A percentile compares a stretch with the other conserved stretches of the same genome.
Evolutionary conservation across 2,888 invertebrate species (phyloP).

Genomic region (Sinhomidia bicolor): DNA sequence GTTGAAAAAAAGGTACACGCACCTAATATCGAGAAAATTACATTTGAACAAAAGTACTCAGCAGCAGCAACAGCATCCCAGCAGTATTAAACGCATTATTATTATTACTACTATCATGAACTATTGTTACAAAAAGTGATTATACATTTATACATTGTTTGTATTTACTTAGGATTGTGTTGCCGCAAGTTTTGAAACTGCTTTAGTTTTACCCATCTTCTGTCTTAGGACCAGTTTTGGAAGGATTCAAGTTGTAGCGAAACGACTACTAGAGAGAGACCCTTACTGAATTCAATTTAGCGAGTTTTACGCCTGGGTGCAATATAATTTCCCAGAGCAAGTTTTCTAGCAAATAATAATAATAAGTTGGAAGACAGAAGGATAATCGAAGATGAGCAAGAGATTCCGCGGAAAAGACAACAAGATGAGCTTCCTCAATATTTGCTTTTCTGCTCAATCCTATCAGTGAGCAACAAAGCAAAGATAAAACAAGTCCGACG

Average conservation of each 20-base stretch:
- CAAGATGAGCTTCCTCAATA: conserved; percentile 57
- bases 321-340: conserved; percentile 12
- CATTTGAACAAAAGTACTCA: neutral
- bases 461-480: conserved; percentile 48
- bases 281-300: conserved; percentile 58
- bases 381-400: conserved; percentile 27
- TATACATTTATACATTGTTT: too few relatives aligned
- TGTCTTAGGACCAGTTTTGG: conserved; percentile 8
- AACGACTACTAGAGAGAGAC: conserved; percentile 41
- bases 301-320: conserved; percentile 24
- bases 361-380: neutral
- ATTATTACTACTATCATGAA: too few relatives aligned
- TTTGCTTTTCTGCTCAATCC: conserved; percentile 55
- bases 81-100: neutral
- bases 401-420: neutral
- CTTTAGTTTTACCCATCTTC: neutral
- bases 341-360: conserved; percentile 37
- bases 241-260: neutral
- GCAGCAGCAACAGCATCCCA: neutral
- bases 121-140: neutral
- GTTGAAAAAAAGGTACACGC: too few relatives aligned
- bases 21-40: neutral
- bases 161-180: conserved; percentile 53
- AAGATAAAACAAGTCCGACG: conserved; percentile 42
- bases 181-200: neutral